Evolutionary conservation across 1,140 invertebrate genomes (phyloP), one percentile per base, ranked within the genome.

Genomic region (Leptopilina clavipes): DNA sequence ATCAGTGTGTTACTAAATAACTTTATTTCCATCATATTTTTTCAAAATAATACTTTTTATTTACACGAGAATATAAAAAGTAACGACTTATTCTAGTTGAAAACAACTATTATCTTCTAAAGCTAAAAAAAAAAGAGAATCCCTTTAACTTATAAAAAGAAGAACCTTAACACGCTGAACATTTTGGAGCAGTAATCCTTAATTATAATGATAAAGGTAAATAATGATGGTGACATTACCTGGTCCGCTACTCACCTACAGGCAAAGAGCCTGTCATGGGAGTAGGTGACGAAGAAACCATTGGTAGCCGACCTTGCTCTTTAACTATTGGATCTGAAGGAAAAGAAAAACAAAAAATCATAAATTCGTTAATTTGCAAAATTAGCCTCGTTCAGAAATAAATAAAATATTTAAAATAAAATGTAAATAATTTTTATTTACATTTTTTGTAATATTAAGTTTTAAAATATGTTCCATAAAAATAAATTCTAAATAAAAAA

Each of bases 291-390:
- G 92, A 92, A 79, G 92, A 92, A 77, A 92, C 90, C 88, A 92
- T 91, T 79, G 92, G 92, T 91, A 94, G 91, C 88, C 94, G 92
- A 82, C 93, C 95, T 90, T 97, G 95, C 87, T 97, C 96, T 92
- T 97, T 97, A 83, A 96, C 95, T 90, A 97, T 95, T 79, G 96
- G 96, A 93, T 95, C 96, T 97, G 92, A 72, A 93, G 91, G 78
- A 81, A 75, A 72, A 70, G n/a, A n/a, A 65, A 77, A n/a, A n/a
- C n/a, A n/a, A n/a, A n/a, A n/a, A n/a, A n/a, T n/a, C n/a, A n/a
- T n/a, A n/a, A n/a, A n/a, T n/a, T 31, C 25, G 25, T 31, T 31
- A n/a, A 82, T 75, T 74, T 56, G 54, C 73, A 37, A 45, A n/a
- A 44, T 56, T 31, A n/a, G n/a, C n/a, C n/a, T n/a, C n/a, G 17